Evolutionary conservation across 2,797 vertebrate species (phyloP), one percentile per base, ranked within the genome.

Genomic region (Cephalopachus bancanus): DNA sequence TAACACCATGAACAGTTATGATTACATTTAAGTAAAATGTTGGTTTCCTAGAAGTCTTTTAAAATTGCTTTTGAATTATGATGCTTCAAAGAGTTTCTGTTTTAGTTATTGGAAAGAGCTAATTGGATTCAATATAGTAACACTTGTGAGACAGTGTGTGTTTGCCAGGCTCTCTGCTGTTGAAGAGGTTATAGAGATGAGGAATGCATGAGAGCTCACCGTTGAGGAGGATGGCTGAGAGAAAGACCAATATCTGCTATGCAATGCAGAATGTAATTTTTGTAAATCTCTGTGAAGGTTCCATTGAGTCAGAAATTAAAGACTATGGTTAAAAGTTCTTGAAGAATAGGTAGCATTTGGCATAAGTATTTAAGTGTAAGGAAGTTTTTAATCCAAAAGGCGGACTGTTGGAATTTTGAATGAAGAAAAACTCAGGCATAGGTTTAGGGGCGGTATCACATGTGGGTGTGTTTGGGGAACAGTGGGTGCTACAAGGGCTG

Each of bases 11-110:
- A 59, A 62, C 4, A 74, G 12, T 53, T 87, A 20, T 55, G 37
- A 64, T 79, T 83, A 51, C 7, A 53, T 53, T 88, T 92, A 79
- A 90, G 30, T 55, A 59, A 91, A 89, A 75, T 37, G 62, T 33
- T 89, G 22, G 4, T 57, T 92, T 95, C 30, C 83, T 74, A 37
- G 88, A 93, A 80, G 69, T 57, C 1, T 79, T 89, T 95, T 95
- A 12, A 49, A 92, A 60, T 80, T 51, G 28, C 15, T 84, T 80
- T 94, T 86, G 53, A 94, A 92, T 60, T 74, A 28, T 79, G 11
- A 90, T 30, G 33, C 53, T 89, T 96, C 59, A 65, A 86, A 91
- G 24, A 62, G 44, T 83, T 93, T 76, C 10, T 7, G 49, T 62
- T 74, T 85, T 62, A 59, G 51, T 83, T 84, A 90, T 10, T 57